Evolutionary conservation across 2,888 invertebrate species (phyloP), one percentile per base, ranked within the genome.

Genomic region (Asteroscopus sphinx): DNA sequence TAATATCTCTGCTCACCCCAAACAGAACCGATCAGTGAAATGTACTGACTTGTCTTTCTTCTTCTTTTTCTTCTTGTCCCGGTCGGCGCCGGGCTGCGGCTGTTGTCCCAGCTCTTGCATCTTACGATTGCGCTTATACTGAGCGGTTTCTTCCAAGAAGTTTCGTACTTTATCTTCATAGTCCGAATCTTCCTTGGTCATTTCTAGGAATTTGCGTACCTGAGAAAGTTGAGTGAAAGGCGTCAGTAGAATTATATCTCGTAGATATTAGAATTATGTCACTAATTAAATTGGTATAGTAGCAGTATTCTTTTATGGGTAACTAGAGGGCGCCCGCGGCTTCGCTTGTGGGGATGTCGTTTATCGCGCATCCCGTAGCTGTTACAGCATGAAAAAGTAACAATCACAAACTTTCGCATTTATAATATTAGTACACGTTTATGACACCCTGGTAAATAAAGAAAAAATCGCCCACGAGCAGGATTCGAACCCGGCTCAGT

Each of bases 141-240:
- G 96, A 26, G 96, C 96, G 0, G 97, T 97, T 79, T 98, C 97
- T 80, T 97, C 97, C 55, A 98, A 92, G 87, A 98, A 97, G 87
- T 96, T 97, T n/a, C 97, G 96, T 56, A 98, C 97, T 94, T 97
- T 97, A 61, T 96, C 97, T 86, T 97, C 97, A 78, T 98, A 98
- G 85, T 98, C 97, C 0, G 97, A 97, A 81, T 98, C 98, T 73
- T 96, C 96, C 85, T 97, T 97, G 2, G 97, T 97, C 89, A 96
- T 96, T 74, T 97, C 96, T 68, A 97, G 87, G 88, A 97, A 97
- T 76, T 96, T 96, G 11, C 96, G 95, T 2, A 97, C 96, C 95
- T 95, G 64, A 8, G 2, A 11, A 39, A 17, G 42, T 17, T 8
- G 5, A 3, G 17, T 21, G 4, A 4, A 4, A 21, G 17, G 17